Percentiles rank a stretch among this genome's conserved stretches.
These are phyloP conservation scores for Lacanobia oleracea DNA, from an alignment of 2,888 invertebrate species.

Conservation along the genomic window DNA sequence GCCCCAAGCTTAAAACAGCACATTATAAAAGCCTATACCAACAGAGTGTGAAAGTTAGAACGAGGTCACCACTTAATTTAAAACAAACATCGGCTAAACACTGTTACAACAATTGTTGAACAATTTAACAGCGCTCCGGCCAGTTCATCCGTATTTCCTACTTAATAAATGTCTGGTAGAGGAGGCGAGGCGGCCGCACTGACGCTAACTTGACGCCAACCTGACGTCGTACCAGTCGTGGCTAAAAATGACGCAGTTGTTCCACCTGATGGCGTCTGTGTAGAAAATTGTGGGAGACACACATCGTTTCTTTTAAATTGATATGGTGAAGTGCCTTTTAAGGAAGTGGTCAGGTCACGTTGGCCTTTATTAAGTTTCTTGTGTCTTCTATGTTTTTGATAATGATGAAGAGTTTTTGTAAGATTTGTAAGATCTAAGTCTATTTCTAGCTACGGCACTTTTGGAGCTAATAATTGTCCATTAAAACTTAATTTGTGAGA, in stretches of 20 bases:
- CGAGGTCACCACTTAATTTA: conserved; percentile 58
- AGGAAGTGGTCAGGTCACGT: conserved; percentile 6
- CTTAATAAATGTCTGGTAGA: conserved; percentile 83
- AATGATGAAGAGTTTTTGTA: not conserved
- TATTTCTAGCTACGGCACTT: not conserved
- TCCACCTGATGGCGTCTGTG: conserved; percentile 65
- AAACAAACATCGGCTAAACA: conserved; percentile 63
- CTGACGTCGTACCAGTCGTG: conserved; percentile 73
- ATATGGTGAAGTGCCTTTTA: conserved; percentile 8
- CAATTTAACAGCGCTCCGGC: conserved; percentile 68
- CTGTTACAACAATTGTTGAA: conserved; percentile 70
- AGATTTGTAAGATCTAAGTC: not conserved
- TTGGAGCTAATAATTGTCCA: not conserved
- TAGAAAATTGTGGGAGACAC: conserved; percentile 62
- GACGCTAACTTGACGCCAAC: conserved; percentile 84
- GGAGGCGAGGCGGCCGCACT: conserved; percentile 68
- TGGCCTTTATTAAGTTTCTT: no score
- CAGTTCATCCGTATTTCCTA: conserved; percentile 78
- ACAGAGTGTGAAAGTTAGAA: conserved; percentile 56
- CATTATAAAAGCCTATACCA: conserved; percentile 43
- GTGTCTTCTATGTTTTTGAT: no score
- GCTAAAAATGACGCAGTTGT: conserved; percentile 80
- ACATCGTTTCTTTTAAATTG: conserved; percentile 43
- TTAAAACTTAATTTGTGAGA: conserved; percentile 27
- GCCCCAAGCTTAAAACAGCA: conserved; percentile 28